Evolutionary conservation across 2,888 invertebrate species (phyloP), one percentile per base, ranked within the genome.

Genomic region (Eledona agricola): DNA sequence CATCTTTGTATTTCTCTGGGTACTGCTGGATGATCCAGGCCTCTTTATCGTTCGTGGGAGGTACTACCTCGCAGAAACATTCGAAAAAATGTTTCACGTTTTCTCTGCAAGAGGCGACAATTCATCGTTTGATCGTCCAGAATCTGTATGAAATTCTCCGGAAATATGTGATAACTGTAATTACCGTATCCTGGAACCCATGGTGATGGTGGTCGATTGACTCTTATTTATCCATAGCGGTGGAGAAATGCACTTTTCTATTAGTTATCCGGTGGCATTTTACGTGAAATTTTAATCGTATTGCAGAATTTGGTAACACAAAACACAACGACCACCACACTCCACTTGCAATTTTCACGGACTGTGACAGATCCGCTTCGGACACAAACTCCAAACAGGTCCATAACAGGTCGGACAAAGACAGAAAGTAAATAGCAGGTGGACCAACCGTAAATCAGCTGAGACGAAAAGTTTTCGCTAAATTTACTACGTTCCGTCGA

Each of bases 11-110:
- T 52, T 82, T 82, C 61, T 89, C 89, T 28, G 96, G 95, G 77
- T 88, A 95, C 74, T 90, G 90, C 74, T 88, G 90, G 31, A 91
- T 78, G 66, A 94, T 88, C 78, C 88, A 87, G 51, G 89, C 82
- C 47, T 80, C 76, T 64, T 82, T 81, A 59, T 84, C 83, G 32
- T 80, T 81, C 25, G 81, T 81, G 56, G 90, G 84, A 46, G 83
- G 83, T 19, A 82, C 88, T 56, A 92, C 85, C 80, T 91, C 91
- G 73, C 90, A 89, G 74, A 90, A 92, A 72, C 90, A 86, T 77
- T 91, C 90, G 76, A 89, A 90, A 60, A 91, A 78, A 75, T 84
- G 87, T 70, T 84, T 85, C 50, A 89, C 89, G 78, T 89, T 88
- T 70, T 88, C 88, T 79, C 91, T 91, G 78, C 58, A 80, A 79